Conservation (phyloP, 2,113 vertebrate genomes). For the Choloepus hoffmanni region DNA sequence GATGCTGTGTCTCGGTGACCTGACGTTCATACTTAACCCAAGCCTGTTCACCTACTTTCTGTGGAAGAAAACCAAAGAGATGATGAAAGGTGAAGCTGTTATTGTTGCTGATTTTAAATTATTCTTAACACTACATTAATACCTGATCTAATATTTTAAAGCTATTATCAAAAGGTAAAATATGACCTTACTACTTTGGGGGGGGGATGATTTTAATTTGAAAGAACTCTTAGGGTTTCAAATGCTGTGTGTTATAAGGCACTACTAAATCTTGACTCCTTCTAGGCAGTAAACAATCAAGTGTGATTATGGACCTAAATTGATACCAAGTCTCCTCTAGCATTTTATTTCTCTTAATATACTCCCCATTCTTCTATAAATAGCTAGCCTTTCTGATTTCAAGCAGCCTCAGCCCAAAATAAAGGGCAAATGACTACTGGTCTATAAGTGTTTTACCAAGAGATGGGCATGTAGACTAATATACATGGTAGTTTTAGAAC, state of each 20-base stretch:
- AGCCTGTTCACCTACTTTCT: background rate
- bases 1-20: background rate
- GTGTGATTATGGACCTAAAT: background rate
- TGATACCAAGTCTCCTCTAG: background rate
- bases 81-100: background rate
- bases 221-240: slow-evolving; percentile 33
- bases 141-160: slow-evolving; percentile 5
- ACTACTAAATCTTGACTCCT: background rate
- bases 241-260: background rate
- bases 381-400: background rate
- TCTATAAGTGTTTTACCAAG: slow-evolving; percentile 28
- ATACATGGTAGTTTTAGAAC: slow-evolving; percentile 46
- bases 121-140: background rate
- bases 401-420: background rate
- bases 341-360: background rate
- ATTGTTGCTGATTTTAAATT: background rate
- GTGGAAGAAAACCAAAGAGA: background rate
- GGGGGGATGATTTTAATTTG: background rate
- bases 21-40: background rate
- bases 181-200: background rate
- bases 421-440: background rate
- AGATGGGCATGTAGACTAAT: slow-evolving; percentile 35
- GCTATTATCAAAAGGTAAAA: slow-evolving; percentile 21
- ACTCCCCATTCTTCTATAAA: background rate
- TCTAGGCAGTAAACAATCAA: background rate